Conservation (phyloP, 2,797 vertebrate genomes). For the Eremophila alpestris region DNA sequence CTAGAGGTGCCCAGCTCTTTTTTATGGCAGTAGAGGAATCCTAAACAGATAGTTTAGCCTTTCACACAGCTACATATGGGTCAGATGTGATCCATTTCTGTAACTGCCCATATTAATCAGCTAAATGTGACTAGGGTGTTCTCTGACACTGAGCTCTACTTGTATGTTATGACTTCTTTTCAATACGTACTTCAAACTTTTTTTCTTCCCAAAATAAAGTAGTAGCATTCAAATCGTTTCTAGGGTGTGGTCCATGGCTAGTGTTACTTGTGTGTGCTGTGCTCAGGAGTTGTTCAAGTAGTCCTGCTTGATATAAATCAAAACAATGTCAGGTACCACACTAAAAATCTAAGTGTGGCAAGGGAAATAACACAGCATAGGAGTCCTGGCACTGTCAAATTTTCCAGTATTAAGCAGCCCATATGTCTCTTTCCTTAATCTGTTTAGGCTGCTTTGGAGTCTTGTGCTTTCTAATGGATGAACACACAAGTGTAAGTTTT, state of each 20-base stretch:
- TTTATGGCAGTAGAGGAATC: background rate
- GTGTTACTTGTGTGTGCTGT: background rate
- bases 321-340: background rate
- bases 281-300: background rate
- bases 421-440: constrained; percentile 33
- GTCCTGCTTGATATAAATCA: background rate
- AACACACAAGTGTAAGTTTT: constrained; percentile 10
- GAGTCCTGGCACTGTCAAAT: background rate
- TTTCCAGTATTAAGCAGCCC: background rate
- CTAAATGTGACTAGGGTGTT: background rate
- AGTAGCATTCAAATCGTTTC: background rate
- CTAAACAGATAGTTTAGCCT: background rate
- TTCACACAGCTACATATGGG: background rate
- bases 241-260: background rate
- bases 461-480: background rate
- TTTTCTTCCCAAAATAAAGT: background rate
- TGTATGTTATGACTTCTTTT: background rate
- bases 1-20: background rate
- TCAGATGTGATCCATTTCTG: background rate
- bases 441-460: constrained; percentile 53
- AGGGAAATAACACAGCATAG: background rate
- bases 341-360: background rate
- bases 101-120: background rate
- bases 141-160: background rate
- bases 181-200: rapidly evolving